Conservation (phyloP, 2,797 vertebrate species). For the Staurois parvus region DNA sequence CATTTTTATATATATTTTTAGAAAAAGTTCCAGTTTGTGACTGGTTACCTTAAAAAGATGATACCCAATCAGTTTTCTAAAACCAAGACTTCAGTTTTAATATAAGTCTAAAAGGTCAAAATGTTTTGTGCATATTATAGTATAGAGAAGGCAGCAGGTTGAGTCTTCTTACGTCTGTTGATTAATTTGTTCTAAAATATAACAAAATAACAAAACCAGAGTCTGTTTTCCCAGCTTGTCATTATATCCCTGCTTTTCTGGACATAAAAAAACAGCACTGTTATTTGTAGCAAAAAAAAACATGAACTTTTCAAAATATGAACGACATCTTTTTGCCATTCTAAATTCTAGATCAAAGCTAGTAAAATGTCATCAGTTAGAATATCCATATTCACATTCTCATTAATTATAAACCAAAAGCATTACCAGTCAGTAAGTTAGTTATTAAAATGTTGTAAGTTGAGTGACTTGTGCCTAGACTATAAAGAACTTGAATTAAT, state of each 20-base stretch:
- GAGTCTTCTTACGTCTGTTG: too few relatives aligned
- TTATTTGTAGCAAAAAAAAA: slow-evolving; percentile 38
- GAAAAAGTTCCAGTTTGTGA: too few relatives aligned
- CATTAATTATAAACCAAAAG: slow-evolving; percentile 56
- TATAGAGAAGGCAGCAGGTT: too few relatives aligned
- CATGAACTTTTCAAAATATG: slow-evolving; percentile 50
- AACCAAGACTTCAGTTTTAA: too few relatives aligned
- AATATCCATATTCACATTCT: slow-evolving; percentile 49
- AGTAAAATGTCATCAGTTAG: slow-evolving; percentile 51
- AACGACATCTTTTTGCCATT: slow-evolving; percentile 45
- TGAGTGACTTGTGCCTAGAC: not conserved
- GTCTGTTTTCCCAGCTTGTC: not conserved
- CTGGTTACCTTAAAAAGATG: too few relatives aligned
- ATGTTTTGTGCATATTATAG: too few relatives aligned
- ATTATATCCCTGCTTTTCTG: not conserved
- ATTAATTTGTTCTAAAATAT: too few relatives aligned
- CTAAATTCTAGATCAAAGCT: slow-evolving; percentile 57
- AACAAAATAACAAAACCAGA: not conserved
- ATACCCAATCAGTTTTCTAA: too few relatives aligned
- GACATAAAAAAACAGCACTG: not conserved
- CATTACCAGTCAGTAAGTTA: slow-evolving; percentile 22
- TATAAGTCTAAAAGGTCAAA: too few relatives aligned
- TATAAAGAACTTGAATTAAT: not conserved
- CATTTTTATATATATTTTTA: too few relatives aligned
- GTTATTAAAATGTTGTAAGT: slow-evolving; percentile 14